phyloP scores from a whole-genome alignment of 2,797 vertebrate genomes.

The Tragelaphus eurycerus region DNA sequence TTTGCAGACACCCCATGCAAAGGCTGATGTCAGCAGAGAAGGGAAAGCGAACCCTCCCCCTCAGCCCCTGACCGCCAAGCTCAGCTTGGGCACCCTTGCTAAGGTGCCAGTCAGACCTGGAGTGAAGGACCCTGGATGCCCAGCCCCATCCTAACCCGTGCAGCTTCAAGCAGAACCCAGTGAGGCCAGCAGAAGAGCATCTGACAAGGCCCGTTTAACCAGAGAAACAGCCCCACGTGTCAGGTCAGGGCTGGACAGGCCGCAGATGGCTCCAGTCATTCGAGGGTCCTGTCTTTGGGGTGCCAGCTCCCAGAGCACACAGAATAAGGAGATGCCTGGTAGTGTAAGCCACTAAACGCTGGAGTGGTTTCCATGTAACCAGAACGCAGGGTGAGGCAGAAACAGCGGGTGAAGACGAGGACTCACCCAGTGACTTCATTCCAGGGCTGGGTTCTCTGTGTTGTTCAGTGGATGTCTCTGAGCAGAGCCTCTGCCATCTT shows the following conservation, averaged over 20 bases:
- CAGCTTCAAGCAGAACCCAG: not conserved
- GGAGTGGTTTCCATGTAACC: not conserved
- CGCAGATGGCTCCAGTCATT: not conserved
- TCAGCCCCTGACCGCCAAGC: not conserved
- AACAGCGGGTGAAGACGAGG: not conserved
- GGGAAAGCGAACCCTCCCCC: not conserved
- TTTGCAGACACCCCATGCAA: not conserved
- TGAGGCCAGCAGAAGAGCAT: not conserved
- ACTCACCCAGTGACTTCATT: not conserved
- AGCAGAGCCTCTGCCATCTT: not conserved
- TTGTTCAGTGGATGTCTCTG: not conserved
- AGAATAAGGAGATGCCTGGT: not conserved
- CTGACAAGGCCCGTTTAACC: not conserved
- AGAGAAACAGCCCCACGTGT: not conserved
- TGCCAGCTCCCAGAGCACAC: not conserved
- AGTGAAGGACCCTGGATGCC: not conserved
- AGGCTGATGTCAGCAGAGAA: not conserved
- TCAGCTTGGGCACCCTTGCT: not conserved
- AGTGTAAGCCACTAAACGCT: not conserved
- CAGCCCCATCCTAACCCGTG: not conserved
- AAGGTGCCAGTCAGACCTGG: not conserved
- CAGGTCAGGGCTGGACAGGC: not conserved
- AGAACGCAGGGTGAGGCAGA: not conserved
- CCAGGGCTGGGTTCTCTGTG: not conserved
- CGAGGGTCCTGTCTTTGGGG: not conserved